Evolutionary conservation across 2,113 vertebrate genomes (phyloP).

Genomic region (Sphyrna mokarran): DNA sequence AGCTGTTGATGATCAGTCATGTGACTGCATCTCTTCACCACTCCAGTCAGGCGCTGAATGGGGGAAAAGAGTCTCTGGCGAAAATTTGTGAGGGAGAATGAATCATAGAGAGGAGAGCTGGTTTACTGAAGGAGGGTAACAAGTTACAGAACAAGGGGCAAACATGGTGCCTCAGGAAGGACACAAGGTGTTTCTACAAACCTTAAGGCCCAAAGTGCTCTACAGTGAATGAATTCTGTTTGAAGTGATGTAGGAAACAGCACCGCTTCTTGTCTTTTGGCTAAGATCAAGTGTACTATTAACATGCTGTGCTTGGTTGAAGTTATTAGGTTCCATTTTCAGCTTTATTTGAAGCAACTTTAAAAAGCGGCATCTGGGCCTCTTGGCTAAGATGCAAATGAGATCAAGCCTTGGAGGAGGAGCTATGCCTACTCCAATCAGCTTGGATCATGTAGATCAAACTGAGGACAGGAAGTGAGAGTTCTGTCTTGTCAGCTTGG

Average conservation of each 20-base stretch:
- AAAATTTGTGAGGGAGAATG: not conserved
- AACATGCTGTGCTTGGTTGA: too few relatives aligned
- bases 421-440: too few relatives aligned
- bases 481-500: too few relatives aligned
- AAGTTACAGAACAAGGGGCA: not conserved
- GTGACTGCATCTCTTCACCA: not conserved
- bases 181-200: not conserved
- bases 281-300: too few relatives aligned
- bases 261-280: too few relatives aligned
- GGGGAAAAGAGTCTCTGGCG: not conserved
- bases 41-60: not conserved
- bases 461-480: too few relatives aligned
- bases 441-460: too few relatives aligned
- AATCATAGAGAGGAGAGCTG: not conserved
- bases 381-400: too few relatives aligned
- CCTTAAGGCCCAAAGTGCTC: not conserved
- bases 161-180: not conserved
- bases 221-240: not conserved
- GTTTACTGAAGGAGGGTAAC: not conserved
- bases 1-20: not conserved
- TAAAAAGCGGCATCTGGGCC: too few relatives aligned
- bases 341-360: too few relatives aligned
- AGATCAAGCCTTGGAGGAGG: too few relatives aligned
- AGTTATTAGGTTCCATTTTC: too few relatives aligned
- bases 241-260: not conserved